phyloP scores from a whole-genome alignment of 2,113 vertebrate genomes.

The Synodontis membranacea region DNA sequence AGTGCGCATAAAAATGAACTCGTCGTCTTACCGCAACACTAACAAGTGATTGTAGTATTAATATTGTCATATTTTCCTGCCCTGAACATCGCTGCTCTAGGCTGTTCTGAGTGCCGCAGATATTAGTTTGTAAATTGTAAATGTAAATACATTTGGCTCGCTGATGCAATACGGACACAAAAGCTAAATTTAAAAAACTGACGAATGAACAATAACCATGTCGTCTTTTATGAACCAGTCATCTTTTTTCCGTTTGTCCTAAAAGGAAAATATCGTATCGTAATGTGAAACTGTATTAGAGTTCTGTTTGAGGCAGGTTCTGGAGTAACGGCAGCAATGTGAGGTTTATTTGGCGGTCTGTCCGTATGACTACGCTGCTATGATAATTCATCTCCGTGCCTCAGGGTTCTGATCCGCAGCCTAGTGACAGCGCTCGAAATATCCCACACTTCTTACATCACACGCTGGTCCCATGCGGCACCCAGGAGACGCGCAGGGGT shows the following conservation, averaged over 20 bases:
- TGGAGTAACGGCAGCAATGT: not conserved
- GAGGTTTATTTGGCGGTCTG: not conserved
- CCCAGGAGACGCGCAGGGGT: slow-evolving; percentile 49
- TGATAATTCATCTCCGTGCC: not conserved
- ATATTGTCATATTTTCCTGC: not conserved
- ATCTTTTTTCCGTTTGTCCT: not conserved
- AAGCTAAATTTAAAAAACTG: not conserved
- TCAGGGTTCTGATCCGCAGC: slow-evolving; percentile 60
- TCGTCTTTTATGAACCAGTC: not conserved
- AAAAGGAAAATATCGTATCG: not conserved
- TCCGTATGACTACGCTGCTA: not conserved
- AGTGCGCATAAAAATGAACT: no score
- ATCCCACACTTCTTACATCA: slow-evolving; percentile 65
- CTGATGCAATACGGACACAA: not conserved
- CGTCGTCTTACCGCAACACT: not conserved
- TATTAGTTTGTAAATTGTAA: slow-evolving; percentile 10
- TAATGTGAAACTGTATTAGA: no score
- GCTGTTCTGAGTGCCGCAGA: not conserved
- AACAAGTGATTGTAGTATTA: not conserved
- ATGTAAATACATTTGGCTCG: not conserved
- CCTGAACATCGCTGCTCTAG: no score
- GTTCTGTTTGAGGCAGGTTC: not conserved
- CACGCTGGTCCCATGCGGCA: slow-evolving; percentile 58
- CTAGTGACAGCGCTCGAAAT: slow-evolving; percentile 71
- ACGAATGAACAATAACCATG: not conserved